These are phyloP conservation scores for Cynaeus angustus DNA, from an alignment of 2,888 invertebrate genomes.

Conservation along the genomic window DNA sequence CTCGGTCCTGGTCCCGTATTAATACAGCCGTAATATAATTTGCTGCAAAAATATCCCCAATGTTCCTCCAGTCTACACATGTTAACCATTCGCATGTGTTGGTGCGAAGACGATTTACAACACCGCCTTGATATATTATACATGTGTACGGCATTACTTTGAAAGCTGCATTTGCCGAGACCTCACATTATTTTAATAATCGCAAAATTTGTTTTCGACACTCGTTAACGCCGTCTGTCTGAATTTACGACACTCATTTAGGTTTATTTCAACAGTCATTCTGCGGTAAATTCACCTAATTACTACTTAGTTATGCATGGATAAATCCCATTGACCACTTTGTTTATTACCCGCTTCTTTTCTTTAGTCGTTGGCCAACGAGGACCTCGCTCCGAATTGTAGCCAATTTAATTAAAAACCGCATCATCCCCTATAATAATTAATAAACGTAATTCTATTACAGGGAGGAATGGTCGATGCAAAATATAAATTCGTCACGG, in stretches of 20 bases:
- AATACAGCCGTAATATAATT: no score
- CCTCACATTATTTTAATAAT: conserved; percentile 31
- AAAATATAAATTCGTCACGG: conserved; percentile 68
- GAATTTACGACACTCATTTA: conserved; percentile 29
- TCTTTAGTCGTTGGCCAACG: background rate
- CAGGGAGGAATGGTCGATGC: conserved; percentile 59
- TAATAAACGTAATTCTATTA: conserved; percentile 66
- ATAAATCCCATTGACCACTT: conserved; percentile 28
- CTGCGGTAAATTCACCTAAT: conserved; percentile 44
- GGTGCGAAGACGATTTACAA: conserved; percentile 59
- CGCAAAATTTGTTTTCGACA: conserved; percentile 42
- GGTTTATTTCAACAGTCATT: conserved; percentile 32
- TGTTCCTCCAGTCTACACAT: conserved; percentile 60
- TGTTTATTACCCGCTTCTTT: conserved; percentile 8
- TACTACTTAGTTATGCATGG: conserved; percentile 39
- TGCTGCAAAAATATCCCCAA: conserved; percentile 53
- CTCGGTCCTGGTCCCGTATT: no score
- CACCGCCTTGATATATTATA: conserved; percentile 60
- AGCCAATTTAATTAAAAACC: conserved; percentile 53
- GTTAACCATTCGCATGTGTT: conserved; percentile 59
- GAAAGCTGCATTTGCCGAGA: conserved; percentile 31
- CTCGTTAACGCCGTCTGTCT: no score
- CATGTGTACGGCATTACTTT: conserved; percentile 54
- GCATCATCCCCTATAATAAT: conserved; percentile 61
- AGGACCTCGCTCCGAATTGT: conserved; percentile 36